phyloP scores from a whole-genome alignment of 2,888 invertebrate species.

The Apantesis nais region DNA sequence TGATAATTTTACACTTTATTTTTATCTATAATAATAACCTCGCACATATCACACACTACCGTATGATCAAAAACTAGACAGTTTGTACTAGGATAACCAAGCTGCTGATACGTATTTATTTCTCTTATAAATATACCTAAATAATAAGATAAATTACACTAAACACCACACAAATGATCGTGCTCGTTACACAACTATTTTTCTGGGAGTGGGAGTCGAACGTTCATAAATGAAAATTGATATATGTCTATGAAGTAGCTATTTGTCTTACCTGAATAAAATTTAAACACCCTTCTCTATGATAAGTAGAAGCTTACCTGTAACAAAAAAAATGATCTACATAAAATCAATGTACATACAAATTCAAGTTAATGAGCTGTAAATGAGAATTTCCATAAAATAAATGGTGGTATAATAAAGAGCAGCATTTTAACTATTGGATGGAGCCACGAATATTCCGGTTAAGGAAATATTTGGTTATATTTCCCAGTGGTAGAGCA shows the following conservation, averaged over 20 bases:
- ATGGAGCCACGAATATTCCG: conserved; percentile 58
- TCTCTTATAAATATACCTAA: too few species aligned
- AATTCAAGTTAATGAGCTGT: conserved; percentile 63
- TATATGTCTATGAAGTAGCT: neutral
- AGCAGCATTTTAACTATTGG: conserved; percentile 53
- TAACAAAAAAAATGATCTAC: conserved; percentile 38
- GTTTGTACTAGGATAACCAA: too few species aligned
- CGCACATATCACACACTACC: neutral
- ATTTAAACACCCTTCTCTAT: neutral
- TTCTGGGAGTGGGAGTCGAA: too few species aligned
- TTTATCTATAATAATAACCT: conserved; percentile 29
- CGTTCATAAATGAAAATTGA: neutral
- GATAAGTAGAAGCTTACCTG: conserved; percentile 42
- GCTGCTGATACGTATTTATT: too few species aligned
- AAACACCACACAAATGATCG: too few species aligned
- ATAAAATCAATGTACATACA: conserved; percentile 32
- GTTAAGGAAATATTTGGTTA: conserved; percentile 64
- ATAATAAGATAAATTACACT: too few species aligned
- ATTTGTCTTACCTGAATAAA: conserved; percentile 54
- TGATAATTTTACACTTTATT: too few species aligned
- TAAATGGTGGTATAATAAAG: conserved; percentile 62
- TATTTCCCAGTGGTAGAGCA: conserved; percentile 44
- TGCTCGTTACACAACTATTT: too few species aligned
- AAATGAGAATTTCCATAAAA: conserved; percentile 64
- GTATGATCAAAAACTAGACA: too few species aligned